Evolutionary conservation across 2,113 vertebrate genomes (phyloP).

Genomic region (Poeciliopsis prolifica): DNA sequence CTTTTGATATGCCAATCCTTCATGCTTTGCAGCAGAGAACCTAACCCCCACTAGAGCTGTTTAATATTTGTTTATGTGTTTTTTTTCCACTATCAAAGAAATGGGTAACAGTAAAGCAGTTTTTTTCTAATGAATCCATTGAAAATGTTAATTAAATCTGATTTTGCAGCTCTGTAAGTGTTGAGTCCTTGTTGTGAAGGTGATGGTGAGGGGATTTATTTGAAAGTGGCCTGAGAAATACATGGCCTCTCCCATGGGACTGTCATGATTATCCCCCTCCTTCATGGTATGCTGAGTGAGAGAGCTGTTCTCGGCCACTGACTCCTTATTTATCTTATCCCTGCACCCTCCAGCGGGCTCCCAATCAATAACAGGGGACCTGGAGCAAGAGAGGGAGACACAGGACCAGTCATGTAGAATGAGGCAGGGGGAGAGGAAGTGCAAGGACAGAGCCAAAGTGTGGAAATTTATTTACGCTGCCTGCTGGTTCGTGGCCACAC

Average conservation of each 20-base stretch:
- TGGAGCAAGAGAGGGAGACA: conserved; percentile 55
- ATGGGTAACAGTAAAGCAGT: neutral
- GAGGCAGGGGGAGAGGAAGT: conserved; percentile 28
- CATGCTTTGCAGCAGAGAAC: conserved; percentile 16
- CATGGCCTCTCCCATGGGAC: conserved; percentile 24
- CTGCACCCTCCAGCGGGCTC: conserved; percentile 58
- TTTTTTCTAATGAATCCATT: neutral
- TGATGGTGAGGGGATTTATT: conserved; percentile 27
- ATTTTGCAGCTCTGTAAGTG: neutral
- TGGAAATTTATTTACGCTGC: conserved; percentile 66
- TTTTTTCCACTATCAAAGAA: neutral
- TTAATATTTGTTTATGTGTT: neutral
- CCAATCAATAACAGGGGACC: conserved; percentile 75
- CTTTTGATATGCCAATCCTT: conserved; percentile 18
- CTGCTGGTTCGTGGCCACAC: conserved; percentile 62
- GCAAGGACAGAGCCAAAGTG: conserved; percentile 56
- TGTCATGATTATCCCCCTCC: conserved; percentile 56
- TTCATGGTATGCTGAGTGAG: conserved; percentile 64
- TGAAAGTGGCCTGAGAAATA: conserved; percentile 35
- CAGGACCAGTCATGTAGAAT: conserved; percentile 69
- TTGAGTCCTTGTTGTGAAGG: conserved; percentile 1
- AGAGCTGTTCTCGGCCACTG: conserved; percentile 68
- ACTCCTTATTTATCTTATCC: conserved; percentile 76
- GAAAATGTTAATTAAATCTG: neutral
- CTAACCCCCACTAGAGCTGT: conserved; percentile 12